Conservation (phyloP, 92 coral and sea anemone species). For the Desmophyllum pertusum region DNA sequence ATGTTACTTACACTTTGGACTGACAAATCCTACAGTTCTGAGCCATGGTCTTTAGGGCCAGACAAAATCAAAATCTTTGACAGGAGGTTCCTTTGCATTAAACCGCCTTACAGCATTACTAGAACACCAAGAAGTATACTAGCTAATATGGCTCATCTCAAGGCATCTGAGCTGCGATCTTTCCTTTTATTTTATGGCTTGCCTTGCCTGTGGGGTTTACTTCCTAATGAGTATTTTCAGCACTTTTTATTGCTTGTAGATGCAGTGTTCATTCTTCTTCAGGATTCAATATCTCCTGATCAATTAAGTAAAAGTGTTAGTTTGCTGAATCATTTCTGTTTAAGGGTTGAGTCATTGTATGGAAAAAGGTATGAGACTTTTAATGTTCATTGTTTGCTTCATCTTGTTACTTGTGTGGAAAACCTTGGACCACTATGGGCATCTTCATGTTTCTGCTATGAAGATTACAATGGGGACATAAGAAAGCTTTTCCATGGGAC, state of each 20-base stretch:
- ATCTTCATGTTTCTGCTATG: constrained; percentile 16
- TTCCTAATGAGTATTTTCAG: constrained; percentile 17
- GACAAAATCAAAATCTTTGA: background rate
- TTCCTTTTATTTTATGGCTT: background rate
- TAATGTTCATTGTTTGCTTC: constrained; percentile 9
- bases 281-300: constrained; percentile 6
- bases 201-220: background rate
- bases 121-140: constrained; percentile 7
- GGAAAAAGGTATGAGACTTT: constrained; percentile 17
- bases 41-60: constrained; percentile 12
- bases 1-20: background rate
- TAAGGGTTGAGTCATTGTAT: background rate
- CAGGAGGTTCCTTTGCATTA: background rate
- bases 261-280: constrained; percentile 12
- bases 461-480: constrained; percentile 10
- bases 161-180: constrained; percentile 1
- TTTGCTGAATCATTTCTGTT: constrained; percentile 8
- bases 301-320: background rate
- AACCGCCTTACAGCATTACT: background rate
- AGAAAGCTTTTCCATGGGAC: constrained; percentile 23
- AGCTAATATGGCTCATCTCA: background rate
- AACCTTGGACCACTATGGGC: constrained; percentile 21
- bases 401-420: background rate
- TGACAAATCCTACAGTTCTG: constrained; percentile 12
- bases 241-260: constrained; percentile 17